These are phyloP conservation scores for Manacus vitellinus DNA, from an alignment of 2,113 vertebrate species.

Conservation along the genomic window DNA sequence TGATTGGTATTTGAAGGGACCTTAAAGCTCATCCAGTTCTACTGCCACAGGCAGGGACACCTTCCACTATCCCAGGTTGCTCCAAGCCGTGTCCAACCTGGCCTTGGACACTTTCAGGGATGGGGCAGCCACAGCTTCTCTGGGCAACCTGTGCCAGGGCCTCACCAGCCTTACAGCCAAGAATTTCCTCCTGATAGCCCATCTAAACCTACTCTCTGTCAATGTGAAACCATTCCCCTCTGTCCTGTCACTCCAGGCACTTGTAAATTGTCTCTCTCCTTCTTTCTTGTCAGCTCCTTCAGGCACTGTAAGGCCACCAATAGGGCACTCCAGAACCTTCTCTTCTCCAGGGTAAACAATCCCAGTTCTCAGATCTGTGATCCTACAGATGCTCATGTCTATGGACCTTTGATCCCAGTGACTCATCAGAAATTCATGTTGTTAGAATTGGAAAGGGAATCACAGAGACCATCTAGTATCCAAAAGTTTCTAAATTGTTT, in stretches of 20 bases:
- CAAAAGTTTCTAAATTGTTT: neutral
- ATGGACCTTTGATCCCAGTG: neutral
- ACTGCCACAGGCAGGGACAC: neutral
- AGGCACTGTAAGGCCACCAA: rapidly evolving
- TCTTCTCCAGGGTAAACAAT: neutral
- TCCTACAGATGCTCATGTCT: neutral
- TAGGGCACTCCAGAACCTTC: rapidly evolving
- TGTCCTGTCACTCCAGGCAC: neutral
- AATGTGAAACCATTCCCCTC: neutral
- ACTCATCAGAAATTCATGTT: neutral
- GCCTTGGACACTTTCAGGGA: neutral
- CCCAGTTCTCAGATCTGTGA: rapidly evolving
- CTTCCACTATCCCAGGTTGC: rapidly evolving
- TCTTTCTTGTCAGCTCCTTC: neutral
- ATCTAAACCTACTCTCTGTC: neutral
- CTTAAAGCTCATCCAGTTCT: rapidly evolving
- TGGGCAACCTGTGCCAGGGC: neutral
- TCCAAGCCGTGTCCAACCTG: neutral
- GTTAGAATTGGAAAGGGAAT: neutral
- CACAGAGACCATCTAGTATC: neutral
- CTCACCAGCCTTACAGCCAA: neutral
- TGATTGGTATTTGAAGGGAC: rapidly evolving
- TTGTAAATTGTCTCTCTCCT: too few species aligned
- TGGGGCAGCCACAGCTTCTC: neutral
- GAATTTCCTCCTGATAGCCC: neutral